phyloP scores from a whole-genome alignment of 2,113 vertebrate species.

The Cyanoderma ruficeps region DNA sequence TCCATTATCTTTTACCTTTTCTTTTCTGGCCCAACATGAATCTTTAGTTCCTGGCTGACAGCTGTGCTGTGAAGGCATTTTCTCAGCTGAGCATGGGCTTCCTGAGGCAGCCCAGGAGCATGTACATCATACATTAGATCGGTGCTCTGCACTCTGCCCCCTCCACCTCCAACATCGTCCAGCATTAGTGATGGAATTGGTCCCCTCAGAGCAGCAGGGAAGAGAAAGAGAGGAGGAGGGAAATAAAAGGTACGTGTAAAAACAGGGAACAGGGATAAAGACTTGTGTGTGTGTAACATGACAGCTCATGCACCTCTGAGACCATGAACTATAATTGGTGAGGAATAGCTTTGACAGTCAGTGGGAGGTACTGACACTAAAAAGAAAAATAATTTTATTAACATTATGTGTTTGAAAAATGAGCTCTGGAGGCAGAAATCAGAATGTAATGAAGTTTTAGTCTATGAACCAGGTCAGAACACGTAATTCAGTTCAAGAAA shows the following conservation, averaged over 20 bases:
- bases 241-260: not conserved
- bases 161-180: rapidly evolving
- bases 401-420: not conserved
- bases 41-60: not conserved
- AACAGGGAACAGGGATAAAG: not conserved
- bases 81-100: not conserved
- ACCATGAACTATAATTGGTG: not conserved
- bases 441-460: not conserved
- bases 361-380: not conserved
- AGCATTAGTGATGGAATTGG: not conserved
- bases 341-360: not conserved
- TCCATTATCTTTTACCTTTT: not conserved
- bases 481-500: not conserved
- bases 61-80: not conserved
- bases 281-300: rapidly evolving
- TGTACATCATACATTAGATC: rapidly evolving
- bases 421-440: not conserved
- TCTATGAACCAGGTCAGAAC: not conserved
- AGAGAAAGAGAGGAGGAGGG: not conserved
- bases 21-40: not conserved
- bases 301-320: not conserved
- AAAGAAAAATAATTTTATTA: not conserved
- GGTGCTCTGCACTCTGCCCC: not conserved
- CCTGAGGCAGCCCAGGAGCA: not conserved
- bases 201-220: not conserved